Conservation (phyloP, 2,113 vertebrate genomes). For the Cathartes aura region DNA sequence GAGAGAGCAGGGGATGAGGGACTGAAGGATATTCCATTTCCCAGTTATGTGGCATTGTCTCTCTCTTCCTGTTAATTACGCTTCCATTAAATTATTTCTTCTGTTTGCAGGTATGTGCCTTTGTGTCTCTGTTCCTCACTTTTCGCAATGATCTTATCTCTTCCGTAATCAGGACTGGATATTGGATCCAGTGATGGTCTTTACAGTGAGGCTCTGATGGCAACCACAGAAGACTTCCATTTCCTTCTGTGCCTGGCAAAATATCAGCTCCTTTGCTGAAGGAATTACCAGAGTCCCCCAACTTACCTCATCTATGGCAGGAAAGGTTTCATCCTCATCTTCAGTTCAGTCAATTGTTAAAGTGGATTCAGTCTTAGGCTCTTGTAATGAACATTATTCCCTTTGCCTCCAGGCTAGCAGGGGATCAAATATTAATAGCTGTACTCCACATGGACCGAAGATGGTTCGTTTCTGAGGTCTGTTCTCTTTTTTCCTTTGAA, state of each 20-base stretch:
- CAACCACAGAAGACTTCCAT: neutral
- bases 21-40: neutral
- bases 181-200: neutral
- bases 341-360: neutral
- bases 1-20: neutral
- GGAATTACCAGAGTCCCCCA: neutral
- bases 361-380: constrained; percentile 5
- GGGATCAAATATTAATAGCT: constrained; percentile 67
- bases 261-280: neutral
- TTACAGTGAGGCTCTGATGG: neutral
- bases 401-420: constrained; percentile 48
- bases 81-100: neutral
- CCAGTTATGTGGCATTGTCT: fast-evolving
- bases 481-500: constrained; percentile 45
- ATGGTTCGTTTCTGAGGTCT: constrained; percentile 9
- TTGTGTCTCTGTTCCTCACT: neutral
- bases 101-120: fast-evolving
- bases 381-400: constrained; percentile 50
- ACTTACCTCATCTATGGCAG: neutral
- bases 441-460: constrained; percentile 3
- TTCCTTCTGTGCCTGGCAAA: neutral
- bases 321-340: neutral
- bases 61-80: neutral
- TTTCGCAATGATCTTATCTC: neutral
- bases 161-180: neutral